These are phyloP conservation scores for Pocillopora damicornis DNA, from an alignment of 64 coral and sea anemone genomes.

Conservation along the genomic window DNA sequence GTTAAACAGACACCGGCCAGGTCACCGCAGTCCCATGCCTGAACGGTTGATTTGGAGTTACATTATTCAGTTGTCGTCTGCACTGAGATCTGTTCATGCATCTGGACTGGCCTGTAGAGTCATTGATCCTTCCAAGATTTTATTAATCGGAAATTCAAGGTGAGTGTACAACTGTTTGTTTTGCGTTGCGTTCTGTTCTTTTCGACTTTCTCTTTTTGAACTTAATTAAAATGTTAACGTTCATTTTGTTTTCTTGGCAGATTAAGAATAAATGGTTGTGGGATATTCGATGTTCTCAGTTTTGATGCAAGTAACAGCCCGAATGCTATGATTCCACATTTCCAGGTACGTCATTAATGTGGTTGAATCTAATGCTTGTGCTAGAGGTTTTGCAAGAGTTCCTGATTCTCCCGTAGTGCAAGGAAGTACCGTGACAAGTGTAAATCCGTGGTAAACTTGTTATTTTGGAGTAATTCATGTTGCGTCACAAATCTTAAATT, in stretches of 20 bases:
- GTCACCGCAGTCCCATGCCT: constrained; percentile 84
- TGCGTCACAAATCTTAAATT: too few relatives aligned
- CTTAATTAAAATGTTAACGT: background rate
- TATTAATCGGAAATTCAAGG: constrained; percentile 96
- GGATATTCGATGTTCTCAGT: constrained; percentile 91
- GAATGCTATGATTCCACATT: constrained; percentile 91
- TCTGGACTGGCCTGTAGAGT: constrained; percentile 88
- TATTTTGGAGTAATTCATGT: too few relatives aligned
- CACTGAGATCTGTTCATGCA: constrained; percentile 84
- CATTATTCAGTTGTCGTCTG: constrained; percentile 96
- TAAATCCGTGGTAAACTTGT: too few relatives aligned
- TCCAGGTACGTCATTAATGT: constrained; percentile 60
- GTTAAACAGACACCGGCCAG: constrained; percentile 47
- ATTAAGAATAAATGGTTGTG: constrained; percentile 96
- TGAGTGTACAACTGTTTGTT: background rate
- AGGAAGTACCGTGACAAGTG: too few relatives aligned
- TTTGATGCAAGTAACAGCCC: constrained; percentile 94
- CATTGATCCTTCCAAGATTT: constrained; percentile 96
- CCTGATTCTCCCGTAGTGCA: background rate
- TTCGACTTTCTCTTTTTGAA: too few relatives aligned
- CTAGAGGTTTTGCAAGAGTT: background rate
- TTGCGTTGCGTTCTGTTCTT: too few relatives aligned
- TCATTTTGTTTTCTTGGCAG: constrained; percentile 23
- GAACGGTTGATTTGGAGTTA: constrained; percentile 98
- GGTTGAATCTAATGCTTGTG: background rate